phyloP scores from a whole-genome alignment of 2,888 invertebrate species.

The Actias luna region DNA sequence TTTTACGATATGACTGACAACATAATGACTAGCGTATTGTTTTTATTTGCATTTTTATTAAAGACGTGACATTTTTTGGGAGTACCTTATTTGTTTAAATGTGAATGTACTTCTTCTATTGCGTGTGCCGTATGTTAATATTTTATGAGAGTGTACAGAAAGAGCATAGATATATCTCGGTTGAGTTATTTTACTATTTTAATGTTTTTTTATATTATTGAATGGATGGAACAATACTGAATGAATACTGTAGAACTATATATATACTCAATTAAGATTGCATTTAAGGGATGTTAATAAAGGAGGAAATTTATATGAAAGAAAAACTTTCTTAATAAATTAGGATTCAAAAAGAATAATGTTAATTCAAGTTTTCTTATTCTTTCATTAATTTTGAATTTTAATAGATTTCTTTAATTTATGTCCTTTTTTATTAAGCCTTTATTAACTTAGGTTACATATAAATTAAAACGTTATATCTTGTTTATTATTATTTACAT shows the following conservation, averaged over 20 bases:
- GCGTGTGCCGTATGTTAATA: slow-evolving; percentile 20
- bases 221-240: too few species aligned
- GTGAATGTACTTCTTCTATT: slow-evolving; percentile 16
- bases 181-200: background rate
- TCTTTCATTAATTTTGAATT: too few species aligned
- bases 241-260: too few species aligned
- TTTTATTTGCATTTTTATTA: slow-evolving; percentile 51
- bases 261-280: too few species aligned
- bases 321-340: too few species aligned
- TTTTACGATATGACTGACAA: slow-evolving; percentile 32
- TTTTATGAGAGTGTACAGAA: background rate
- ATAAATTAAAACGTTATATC: background rate
- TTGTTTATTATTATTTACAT: slow-evolving; percentile 38
- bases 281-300: too few species aligned
- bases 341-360: too few species aligned
- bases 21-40: slow-evolving; percentile 30
- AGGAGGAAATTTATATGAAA: too few species aligned
- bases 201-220: too few species aligned
- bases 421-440: too few species aligned
- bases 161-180: background rate
- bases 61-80: slow-evolving; percentile 35
- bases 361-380: too few species aligned
- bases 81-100: slow-evolving; percentile 22
- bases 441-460: background rate
- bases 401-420: too few species aligned